Percentiles rank a stretch among this genome's conserved stretches.
Conservation (phyloP, 2,888 invertebrate species). For the Pasiphila rectangulata region DNA sequence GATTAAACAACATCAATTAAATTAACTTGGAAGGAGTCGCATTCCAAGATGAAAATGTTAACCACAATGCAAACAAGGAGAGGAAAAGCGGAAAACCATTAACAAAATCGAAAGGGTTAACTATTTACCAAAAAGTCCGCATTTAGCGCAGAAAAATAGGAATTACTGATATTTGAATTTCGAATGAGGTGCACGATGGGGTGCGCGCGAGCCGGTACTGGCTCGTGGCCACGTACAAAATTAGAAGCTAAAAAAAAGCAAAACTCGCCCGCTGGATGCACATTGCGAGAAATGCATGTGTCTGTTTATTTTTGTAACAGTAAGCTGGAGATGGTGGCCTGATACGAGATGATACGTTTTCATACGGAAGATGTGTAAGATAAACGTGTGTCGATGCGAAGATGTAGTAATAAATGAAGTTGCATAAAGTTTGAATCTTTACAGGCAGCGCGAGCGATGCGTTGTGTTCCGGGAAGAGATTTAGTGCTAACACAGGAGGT, state of each 20-base stretch:
- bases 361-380: slow-evolving; percentile 11
- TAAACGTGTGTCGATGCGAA: slow-evolving; percentile 18
- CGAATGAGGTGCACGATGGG: slow-evolving; percentile 58
- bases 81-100: slow-evolving; percentile 17
- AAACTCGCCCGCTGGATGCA: slow-evolving; percentile 58
- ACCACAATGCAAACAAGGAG: slow-evolving; percentile 38
- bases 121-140: slow-evolving; percentile 56
- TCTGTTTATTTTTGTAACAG: slow-evolving; percentile 55
- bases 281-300: slow-evolving; percentile 72
- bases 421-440: too few species aligned
- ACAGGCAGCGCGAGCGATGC: too few species aligned
- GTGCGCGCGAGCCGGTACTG: slow-evolving; percentile 65
- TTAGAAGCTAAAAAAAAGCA: slow-evolving; percentile 71
- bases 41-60: slow-evolving; percentile 35
- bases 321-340: slow-evolving; percentile 41
- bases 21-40: slow-evolving; percentile 5
- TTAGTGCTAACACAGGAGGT: too few species aligned
- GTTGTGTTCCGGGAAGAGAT: too few species aligned
- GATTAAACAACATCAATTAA: slow-evolving; percentile 30
- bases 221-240: slow-evolving; percentile 73
- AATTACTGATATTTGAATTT: slow-evolving; percentile 35
- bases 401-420: too few species aligned
- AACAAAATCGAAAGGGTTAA: slow-evolving; percentile 27
- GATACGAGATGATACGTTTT: slow-evolving; percentile 20
- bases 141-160: slow-evolving; percentile 27